These are phyloP conservation scores for Psylliodes chrysocephalus DNA, from an alignment of 2,888 invertebrate genomes.

Conservation along the genomic window DNA sequence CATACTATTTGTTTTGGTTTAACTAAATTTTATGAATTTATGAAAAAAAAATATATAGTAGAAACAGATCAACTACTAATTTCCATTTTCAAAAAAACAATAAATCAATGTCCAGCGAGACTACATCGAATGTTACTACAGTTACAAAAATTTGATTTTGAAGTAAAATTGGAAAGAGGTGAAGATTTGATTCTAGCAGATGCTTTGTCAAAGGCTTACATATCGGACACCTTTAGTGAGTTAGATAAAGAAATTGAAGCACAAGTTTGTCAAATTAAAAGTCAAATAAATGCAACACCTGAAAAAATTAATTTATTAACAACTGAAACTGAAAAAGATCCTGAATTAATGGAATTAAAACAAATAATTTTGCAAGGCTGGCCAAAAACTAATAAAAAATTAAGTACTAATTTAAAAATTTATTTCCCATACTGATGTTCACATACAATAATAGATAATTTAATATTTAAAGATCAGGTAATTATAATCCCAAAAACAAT, in stretches of 20 bases:
- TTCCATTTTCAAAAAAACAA: constrained; percentile 6
- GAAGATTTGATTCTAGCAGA: constrained; percentile 1
- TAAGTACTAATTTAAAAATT: neutral
- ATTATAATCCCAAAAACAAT: constrained; percentile 31
- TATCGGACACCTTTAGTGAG: neutral
- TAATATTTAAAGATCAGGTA: neutral
- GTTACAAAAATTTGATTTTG: constrained; percentile 34
- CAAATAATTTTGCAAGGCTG: neutral
- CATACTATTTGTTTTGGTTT: constrained; percentile 26
- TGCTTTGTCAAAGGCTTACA: constrained; percentile 1
- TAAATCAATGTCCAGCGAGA: too few species aligned
- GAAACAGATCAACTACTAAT: constrained; percentile 19
- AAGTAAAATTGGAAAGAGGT: constrained; percentile 24
- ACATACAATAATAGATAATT: neutral
- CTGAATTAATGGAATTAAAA: constrained; percentile 6
- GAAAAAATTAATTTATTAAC: constrained; percentile 2
- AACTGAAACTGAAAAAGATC: constrained; percentile 16
- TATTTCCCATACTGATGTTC: neutral
- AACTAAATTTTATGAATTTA: constrained; percentile 9
- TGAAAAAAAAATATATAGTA: constrained; percentile 30
- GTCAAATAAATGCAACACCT: constrained; percentile 5
- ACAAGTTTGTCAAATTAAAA: neutral
- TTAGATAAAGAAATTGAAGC: constrained; percentile 7
- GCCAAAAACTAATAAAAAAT: constrained; percentile 4
- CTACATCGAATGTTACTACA: constrained; percentile 27